These are phyloP conservation scores for Proteles cristata DNA, from an alignment of 2,113 vertebrate species.

Conservation along the genomic window DNA sequence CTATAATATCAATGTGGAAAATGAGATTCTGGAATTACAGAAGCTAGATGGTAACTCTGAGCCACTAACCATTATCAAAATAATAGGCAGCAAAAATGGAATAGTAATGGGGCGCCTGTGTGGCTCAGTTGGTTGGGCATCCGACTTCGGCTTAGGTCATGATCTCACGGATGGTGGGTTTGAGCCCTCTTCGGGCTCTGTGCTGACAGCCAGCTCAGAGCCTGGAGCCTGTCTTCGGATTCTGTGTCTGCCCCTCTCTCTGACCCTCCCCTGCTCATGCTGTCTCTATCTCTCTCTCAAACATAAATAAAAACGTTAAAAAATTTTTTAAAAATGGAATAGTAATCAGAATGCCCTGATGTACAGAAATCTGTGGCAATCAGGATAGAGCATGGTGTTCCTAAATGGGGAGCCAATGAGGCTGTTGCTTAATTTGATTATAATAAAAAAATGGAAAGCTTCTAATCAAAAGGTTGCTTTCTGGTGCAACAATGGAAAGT, in stretches of 20 bases:
- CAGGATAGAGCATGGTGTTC: background rate
- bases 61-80: background rate
- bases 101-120: background rate
- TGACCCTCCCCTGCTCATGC: no score
- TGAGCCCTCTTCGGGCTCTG: no score
- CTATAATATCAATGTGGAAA: background rate
- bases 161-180: no score
- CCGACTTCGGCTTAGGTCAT: no score
- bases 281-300: no score
- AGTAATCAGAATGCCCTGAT: background rate
- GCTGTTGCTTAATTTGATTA: background rate
- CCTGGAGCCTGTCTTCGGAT: no score
- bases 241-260: no score
- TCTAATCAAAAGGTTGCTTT: background rate
- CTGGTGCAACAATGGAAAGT: background rate
- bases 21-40: background rate
- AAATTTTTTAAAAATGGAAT: background rate
- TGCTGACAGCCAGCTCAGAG: no score
- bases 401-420: background rate
- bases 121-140: no score
- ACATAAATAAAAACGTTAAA: no score
- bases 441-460: conserved; percentile 7
- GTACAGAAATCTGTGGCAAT: background rate
- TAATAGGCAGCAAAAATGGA: background rate
- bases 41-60: background rate